phyloP scores from a whole-genome alignment of 2,888 invertebrate genomes.

The Desoria tigrina region DNA sequence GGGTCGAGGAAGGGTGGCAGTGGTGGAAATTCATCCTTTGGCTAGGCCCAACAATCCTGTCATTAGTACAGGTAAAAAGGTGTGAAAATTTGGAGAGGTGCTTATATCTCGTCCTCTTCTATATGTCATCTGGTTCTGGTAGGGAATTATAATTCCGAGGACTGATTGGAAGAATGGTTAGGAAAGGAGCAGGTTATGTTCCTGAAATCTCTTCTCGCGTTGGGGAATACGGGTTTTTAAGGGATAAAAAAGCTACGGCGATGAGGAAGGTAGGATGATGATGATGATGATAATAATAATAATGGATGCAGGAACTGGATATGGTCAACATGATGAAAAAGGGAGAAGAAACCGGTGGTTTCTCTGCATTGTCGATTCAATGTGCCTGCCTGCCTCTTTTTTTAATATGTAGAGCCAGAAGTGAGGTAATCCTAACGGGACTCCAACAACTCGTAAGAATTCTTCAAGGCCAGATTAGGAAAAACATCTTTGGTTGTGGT shows the following conservation, averaged over 20 bases:
- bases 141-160: too few relatives aligned
- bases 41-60: too few relatives aligned
- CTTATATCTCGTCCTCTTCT: too few relatives aligned
- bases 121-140: too few relatives aligned
- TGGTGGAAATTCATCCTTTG: too few relatives aligned
- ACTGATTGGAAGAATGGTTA: too few relatives aligned
- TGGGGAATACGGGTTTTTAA: too few relatives aligned
- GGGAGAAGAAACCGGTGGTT: conserved; percentile 34
- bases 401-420: conserved; percentile 20
- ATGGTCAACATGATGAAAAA: conserved; percentile 23
- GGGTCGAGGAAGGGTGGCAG: too few relatives aligned
- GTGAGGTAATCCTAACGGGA: conserved; percentile 51
- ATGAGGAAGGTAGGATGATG: conserved; percentile 2
- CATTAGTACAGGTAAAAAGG: too few relatives aligned
- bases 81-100: too few relatives aligned
- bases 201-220: too few relatives aligned
- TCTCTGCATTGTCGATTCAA: background rate
- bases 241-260: background rate
- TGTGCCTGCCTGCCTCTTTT: background rate
- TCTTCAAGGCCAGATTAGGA: conserved; percentile 54
- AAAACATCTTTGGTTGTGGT: conserved; percentile 53
- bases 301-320: background rate
- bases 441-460: conserved; percentile 34
- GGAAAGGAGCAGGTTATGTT: too few relatives aligned
- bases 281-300: conserved; percentile 5